Evolutionary conservation across 2,113 vertebrate species (phyloP).

Genomic region (Rhinogobius similis): DNA sequence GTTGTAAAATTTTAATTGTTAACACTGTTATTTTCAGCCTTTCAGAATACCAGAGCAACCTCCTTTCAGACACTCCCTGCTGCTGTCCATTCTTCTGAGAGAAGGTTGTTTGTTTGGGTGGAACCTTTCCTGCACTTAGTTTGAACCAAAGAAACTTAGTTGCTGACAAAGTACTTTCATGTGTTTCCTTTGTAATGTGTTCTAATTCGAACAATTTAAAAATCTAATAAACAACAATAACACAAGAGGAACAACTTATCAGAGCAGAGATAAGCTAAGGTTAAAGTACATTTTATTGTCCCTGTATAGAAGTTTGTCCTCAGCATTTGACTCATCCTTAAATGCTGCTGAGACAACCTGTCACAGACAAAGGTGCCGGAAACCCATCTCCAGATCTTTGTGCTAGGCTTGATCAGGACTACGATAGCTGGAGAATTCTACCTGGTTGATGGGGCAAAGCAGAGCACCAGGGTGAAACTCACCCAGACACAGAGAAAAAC

Average conservation of each 20-base stretch:
- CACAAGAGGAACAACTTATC: not conserved
- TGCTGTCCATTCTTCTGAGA: not conserved
- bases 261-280: not conserved
- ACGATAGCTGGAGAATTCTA: too few relatives aligned
- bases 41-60: not conserved
- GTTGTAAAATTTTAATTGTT: not conserved
- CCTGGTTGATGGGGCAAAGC: too few relatives aligned
- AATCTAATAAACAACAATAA: not conserved
- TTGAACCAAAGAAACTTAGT: constrained; percentile 9
- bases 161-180: constrained; percentile 1
- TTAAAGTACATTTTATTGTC: too few relatives aligned
- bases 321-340: too few relatives aligned
- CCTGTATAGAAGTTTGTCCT: too few relatives aligned
- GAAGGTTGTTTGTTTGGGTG: constrained; percentile 21
- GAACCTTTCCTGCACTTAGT: constrained; percentile 35
- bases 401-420: too few relatives aligned
- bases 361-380: too few relatives aligned
- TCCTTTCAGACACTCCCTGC: not conserved
- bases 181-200: not conserved
- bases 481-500: too few relatives aligned
- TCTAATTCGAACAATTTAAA: not conserved
- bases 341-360: too few relatives aligned
- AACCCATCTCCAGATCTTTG: too few relatives aligned
- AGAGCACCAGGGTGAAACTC: too few relatives aligned
- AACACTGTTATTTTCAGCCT: not conserved